phyloP scores from a whole-genome alignment of 2,797 vertebrate species.

The Neopelma chrysocephalum region DNA sequence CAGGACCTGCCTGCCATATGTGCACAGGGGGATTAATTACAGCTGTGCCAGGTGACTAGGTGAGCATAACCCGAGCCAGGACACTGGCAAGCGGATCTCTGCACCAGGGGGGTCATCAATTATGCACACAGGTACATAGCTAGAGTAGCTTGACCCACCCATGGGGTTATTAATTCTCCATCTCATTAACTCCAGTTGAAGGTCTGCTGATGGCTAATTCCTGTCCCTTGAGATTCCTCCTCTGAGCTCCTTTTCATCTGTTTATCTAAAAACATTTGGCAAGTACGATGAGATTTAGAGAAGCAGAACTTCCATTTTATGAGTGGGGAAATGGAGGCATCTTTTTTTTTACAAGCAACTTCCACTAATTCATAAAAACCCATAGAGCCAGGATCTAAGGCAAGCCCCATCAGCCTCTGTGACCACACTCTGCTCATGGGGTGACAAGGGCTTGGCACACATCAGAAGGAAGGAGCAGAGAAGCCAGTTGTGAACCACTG shows the following conservation, averaged over 20 bases:
- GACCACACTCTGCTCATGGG: not conserved
- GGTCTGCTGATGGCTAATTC: not conserved
- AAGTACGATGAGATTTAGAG: not conserved
- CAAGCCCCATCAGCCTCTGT: not conserved
- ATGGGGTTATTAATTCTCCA: not conserved
- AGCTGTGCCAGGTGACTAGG: not conserved
- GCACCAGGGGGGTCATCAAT: slow-evolving; percentile 9
- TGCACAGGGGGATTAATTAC: slow-evolving; percentile 62
- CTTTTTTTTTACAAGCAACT: not conserved
- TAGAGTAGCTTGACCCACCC: slow-evolving; percentile 2
- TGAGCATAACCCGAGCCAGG: not conserved
- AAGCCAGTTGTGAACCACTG: accelerated
- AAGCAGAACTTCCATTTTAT: not conserved
- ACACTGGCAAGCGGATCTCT: not conserved
- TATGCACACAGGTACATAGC: slow-evolving; percentile 11
- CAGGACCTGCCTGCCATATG: slow-evolving; percentile 35
- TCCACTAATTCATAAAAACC: not conserved
- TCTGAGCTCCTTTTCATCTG: not conserved
- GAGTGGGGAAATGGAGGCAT: accelerated
- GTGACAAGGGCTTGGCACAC: not conserved
- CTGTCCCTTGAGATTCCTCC: not conserved
- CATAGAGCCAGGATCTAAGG: not conserved
- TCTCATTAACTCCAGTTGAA: slow-evolving; percentile 3
- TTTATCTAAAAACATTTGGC: not conserved
- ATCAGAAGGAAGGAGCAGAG: not conserved